These are phyloP conservation scores for Rattus rattus DNA, from an alignment of 2,113 vertebrate species.

Conservation along the genomic window DNA sequence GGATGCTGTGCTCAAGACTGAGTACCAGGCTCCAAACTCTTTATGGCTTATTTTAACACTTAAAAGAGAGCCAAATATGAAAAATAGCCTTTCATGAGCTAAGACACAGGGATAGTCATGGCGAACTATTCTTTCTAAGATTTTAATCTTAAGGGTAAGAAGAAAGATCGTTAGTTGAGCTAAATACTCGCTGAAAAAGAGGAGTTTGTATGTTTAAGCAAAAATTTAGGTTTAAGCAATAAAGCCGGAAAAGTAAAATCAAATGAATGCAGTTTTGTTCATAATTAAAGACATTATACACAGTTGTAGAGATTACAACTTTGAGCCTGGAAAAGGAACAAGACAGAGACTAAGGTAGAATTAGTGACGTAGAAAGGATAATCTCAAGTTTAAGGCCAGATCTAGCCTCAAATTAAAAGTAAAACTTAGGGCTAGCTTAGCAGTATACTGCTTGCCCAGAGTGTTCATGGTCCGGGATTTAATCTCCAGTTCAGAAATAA, in stretches of 20 bases:
- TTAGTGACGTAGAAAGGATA: neutral
- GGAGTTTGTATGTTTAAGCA: neutral
- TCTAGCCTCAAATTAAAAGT: neutral
- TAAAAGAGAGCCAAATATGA: neutral
- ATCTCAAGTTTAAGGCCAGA: neutral
- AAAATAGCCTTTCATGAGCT: neutral
- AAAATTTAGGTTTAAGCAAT: conserved; percentile 2
- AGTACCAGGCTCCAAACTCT: neutral
- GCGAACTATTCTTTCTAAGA: neutral
- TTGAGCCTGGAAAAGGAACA: neutral
- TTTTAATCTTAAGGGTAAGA: neutral
- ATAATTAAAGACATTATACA: neutral
- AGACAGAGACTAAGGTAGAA: neutral
- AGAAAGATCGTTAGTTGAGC: neutral
- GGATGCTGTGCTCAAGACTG: neutral
- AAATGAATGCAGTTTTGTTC: neutral
- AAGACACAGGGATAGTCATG: neutral
- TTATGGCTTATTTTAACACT: neutral
- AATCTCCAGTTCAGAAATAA: neutral
- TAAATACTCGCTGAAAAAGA: neutral
- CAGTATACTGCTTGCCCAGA: neutral
- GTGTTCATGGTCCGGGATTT: neutral
- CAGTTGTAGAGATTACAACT: neutral
- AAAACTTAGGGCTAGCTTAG: neutral
- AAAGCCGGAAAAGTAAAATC: neutral